Evolutionary conservation across 2,888 invertebrate species (phyloP), one percentile per base, ranked within the genome.

Genomic region (Drosophila ezoana): DNA sequence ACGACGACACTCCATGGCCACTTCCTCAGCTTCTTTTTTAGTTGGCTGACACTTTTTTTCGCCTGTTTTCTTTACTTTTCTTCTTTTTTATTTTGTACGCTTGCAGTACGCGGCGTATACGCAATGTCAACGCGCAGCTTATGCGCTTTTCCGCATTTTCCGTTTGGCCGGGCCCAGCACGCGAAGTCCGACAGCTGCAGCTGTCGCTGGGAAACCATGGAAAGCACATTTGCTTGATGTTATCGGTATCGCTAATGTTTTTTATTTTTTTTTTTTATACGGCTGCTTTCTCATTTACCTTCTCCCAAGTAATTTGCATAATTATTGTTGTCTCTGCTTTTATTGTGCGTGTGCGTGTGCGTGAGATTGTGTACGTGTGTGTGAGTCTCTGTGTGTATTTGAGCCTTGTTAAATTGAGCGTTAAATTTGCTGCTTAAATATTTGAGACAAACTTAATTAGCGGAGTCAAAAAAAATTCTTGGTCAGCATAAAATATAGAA

Each of bases 141-240:
- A 86, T 87, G 87, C 84, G 87, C 81, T 81, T 84, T 87, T 86
- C 79, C 81, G 87, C 78, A 71, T 73, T 65, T 62, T 16, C 54
- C 48, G 37, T 16, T 65, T 37, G 18, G 41, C 40, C 48, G 33
- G 63, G 47, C 47, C 11, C 41, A 58, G 48, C 68, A 74, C 73
- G 76, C 77, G 71, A 63, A 76, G 80, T 85, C 83, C 83, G 76
- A 65, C 86, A 78, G 68, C 72, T 63, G 77, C 65, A 74, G 58
- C 60, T 66, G 62, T 57, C 68, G 54, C 69, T 47, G 45, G 58
- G 43, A 37, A 47, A 57, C 56, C 44, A 23, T 56, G 43, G 28
- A 8, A 43, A 52, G 63, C 69, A 65, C 70, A 60, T 60, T 65
- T 66, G 54, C 62, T 59, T 56, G 67, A 75, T 76, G 45, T 63